Base-by-base conservation (phyloP, 2,888 invertebrate genomes). In the Lacanobia oleracea region DNA sequence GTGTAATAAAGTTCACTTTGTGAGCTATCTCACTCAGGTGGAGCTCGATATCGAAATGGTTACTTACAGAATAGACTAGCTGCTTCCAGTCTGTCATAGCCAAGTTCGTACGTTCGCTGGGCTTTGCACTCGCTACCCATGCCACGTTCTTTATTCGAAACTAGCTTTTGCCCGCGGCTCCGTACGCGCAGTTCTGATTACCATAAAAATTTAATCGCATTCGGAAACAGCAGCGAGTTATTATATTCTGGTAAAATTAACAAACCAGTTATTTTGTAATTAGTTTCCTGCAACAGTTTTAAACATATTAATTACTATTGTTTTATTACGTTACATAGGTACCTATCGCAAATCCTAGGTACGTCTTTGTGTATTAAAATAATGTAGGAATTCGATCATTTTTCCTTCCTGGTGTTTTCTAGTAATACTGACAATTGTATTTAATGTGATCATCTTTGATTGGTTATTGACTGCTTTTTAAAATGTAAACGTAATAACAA, bases 351-450 rank as follows among this genome's bases (percentile, higher is more conserved):
- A 72, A 72, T 59, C 43, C 50, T 23, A 60, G 21, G 5, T 56
- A 21, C 18, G 18, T 8, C 3, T 57, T 37, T 9, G 18, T 54
- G 21, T 54, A n/a, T 50, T 59, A 12, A 40, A 51, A 57, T 61
- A 27, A 27, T 62, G 14, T 45, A 60, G 54, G 45, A 64, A 64
- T 57, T 54, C 27, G 16, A 33, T 23, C 6, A 2, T 45, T 53
- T 78, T 54, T 73, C 78, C 73, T 77, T 23, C 48, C n/a, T 21
- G n/a, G 0, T 0, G n/a, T 65, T 73, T 73, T 78, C 78, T 73
- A 59, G 16, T 68, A 37, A 18, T 23, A 27, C 14, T 51, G 21
- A 7, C 12, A 27, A 45, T 51, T 7, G 54, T 14, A n/a, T 33
- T 50, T 64, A 53, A 23, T 63, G 37, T 63, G 12, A 51, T 53